Conservation (phyloP, 1,140 invertebrate species). For the Conus betulinus region DNA sequence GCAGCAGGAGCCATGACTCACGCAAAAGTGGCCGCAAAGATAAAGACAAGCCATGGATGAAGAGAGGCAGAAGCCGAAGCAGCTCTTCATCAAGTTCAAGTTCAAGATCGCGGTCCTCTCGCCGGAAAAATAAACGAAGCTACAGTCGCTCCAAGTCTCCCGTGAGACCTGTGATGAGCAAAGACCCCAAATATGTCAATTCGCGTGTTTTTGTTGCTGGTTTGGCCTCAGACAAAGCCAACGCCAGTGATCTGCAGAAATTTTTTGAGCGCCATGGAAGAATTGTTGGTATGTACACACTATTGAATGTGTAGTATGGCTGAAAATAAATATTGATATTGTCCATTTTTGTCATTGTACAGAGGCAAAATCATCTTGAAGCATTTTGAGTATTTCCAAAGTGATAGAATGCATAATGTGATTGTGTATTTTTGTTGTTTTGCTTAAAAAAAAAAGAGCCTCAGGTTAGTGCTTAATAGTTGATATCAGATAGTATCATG, state of each 20-base stretch:
- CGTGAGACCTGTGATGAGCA: conserved; percentile 52
- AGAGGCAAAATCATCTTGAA: too few relatives aligned
- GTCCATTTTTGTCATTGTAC: too few relatives aligned
- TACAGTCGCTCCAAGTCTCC: conserved; percentile 20
- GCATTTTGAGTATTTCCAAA: too few relatives aligned
- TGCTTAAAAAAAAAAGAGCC: too few relatives aligned
- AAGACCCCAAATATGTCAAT: conserved; percentile 82
- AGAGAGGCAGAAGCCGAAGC: conserved; percentile 35
- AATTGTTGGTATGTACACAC: conserved; percentile 73
- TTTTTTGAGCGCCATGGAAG: conserved; percentile 85
- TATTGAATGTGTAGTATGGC: too few relatives aligned
- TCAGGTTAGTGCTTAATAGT: too few relatives aligned
- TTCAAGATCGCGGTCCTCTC: conserved; percentile 38
- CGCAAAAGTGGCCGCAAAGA: conserved; percentile 33
- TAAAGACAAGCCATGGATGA: conserved; percentile 36
- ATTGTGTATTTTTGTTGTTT: too few relatives aligned
- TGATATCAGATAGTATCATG: too few relatives aligned
- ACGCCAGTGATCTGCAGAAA: conserved; percentile 83
- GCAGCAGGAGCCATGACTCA: conserved; percentile 26
- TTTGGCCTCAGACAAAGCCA: conserved; percentile 81
- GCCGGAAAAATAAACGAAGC: conserved; percentile 8
- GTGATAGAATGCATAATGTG: too few relatives aligned
- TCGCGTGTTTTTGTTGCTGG: conserved; percentile 87
- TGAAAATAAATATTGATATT: too few relatives aligned
- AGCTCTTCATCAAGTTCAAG: background rate